These are phyloP conservation scores for Hyppa rectilinea DNA, from an alignment of 2,888 invertebrate genomes.

Conservation along the genomic window DNA sequence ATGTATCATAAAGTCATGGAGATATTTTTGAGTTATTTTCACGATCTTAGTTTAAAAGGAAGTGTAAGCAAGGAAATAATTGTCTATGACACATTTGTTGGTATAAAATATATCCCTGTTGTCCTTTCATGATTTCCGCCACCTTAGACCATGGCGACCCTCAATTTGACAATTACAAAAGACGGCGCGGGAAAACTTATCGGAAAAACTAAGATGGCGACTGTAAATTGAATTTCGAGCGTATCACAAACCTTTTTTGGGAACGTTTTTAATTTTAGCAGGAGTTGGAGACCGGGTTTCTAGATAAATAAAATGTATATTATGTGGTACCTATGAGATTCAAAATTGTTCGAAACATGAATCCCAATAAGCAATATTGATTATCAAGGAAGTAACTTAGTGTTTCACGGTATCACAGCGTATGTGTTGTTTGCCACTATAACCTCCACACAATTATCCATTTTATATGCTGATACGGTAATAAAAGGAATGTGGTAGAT, in stretches of 20 bases:
- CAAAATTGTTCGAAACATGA: no score
- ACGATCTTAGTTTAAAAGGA: constrained; percentile 42
- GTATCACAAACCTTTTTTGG: no score
- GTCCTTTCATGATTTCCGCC: constrained; percentile 37
- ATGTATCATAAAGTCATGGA: constrained; percentile 27
- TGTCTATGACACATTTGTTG: constrained; percentile 40
- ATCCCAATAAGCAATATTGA: no score
- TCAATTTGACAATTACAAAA: constrained; percentile 7
- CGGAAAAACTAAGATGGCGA: constrained; percentile 17
- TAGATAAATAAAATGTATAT: no score
- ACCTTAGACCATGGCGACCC: no score
- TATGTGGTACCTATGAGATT: no score
- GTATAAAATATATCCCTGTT: constrained; percentile 16
- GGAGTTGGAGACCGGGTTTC: no score
- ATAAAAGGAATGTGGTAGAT: constrained; percentile 55
- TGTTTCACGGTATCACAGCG: constrained; percentile 19
- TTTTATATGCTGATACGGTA: constrained; percentile 57
- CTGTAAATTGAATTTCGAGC: no score
- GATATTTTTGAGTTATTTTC: constrained; percentile 52
- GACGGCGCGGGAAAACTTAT: constrained; percentile 12
- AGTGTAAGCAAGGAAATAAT: constrained; percentile 41
- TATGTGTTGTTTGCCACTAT: constrained; percentile 33
- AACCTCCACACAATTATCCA: constrained; percentile 51
- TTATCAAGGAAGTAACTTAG: constrained; percentile 52
- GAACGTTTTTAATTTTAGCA: no score